Base-by-base conservation (phyloP, 2,888 invertebrate genomes). In the Cabera pusaria region DNA sequence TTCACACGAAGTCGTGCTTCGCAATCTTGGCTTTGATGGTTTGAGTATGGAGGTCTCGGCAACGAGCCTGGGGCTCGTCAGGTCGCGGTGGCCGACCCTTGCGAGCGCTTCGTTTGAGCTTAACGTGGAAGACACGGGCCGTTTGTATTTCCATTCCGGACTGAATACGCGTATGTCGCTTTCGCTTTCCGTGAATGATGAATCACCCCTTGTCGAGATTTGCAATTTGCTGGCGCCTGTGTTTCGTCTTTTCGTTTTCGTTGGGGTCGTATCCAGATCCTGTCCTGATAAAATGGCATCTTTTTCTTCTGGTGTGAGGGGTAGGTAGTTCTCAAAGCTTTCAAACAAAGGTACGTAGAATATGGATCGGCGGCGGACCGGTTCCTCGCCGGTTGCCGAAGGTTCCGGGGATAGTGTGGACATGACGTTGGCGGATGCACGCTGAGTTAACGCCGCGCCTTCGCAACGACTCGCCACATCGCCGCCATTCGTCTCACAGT, bases 341-440 rank as follows among this genome's bases (percentile, higher is more conserved):
- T 91, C 90, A 42, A 91, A 91, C 54, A 94, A 82, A 51, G 94
- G 92, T 50, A 94, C 93, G 79, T 94, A 94, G 78, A 94, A 94
- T 51, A 94, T 93, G 27, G 94, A 94, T 47, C 94, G 90, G 43
- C 94, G 90, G 28, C 92, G 87, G 47, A 88, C 69, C 50, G 87
- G 79, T 33, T 92, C 91, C 61, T 90, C 90, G 64, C 70, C 78
- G 65, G 62, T 64, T 74, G 64, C 62, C 54, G 73, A 60, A 50
- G 64, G 59, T 61, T 71, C 74, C 39, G 80, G 72, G 43, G 81
- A 73, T 61, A 76, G 63, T 44, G 75, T 62, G 57, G 90, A 76
- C 88, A 88, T 88, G 67, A 64, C 70, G 65, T 59, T 52, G 64
- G 62, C 80, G 82, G 83, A 85, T 73, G 64, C 68, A 80, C 77